Evolutionary conservation across 2,113 vertebrate species (phyloP), one percentile per base, ranked within the genome.

Genomic region (Aleadryas rufinucha): DNA sequence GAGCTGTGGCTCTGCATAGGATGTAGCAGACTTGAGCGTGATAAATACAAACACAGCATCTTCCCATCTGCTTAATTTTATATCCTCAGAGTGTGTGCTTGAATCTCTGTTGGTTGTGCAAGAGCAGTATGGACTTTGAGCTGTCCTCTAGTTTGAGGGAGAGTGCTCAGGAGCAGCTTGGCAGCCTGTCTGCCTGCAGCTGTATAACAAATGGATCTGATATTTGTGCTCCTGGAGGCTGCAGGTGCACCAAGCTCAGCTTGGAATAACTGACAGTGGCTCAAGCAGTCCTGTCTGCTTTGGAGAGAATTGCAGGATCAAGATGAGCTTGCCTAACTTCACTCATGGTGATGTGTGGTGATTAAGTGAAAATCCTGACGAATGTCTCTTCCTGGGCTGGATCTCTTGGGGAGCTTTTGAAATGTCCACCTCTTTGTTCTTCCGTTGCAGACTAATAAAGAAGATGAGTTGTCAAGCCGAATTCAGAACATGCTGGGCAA

Each of bases 401-500:
- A 47, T 87, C 42, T 89, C 24, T 41, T 87, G 54, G 11, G 16
- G 2, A 24, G 91, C 35, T 84, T 80, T 91, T 61, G 21, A 49
- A 84, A 26, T 71, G 44, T 50, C 42, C n/a, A 45, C 16, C 15
- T 81, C 57, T 83, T 68, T 88, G 31, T 91, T 93, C 63, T 92
- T 75, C 57, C 84, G 35, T 93, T 98, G 49, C 94, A 99, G 99
- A 99, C 98, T 86, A 98, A 98, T 90, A 99, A 99, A 96, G 98
- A 98, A 27, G 99, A 99, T 97, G 99, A 99, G 79, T 98, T 99
- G 77, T 99, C 99, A 76, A 98, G 97, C 87, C 98, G 98, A 72
- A 98, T 99, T 97, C 99, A 98, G 96, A 99, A 96, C 93, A 99
- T 99, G 99, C 97, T 99, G 96, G 99, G 99, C 71, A 98, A 98